phyloP scores from a whole-genome alignment of 2,888 invertebrate genomes.

The Tenthredo notha region DNA sequence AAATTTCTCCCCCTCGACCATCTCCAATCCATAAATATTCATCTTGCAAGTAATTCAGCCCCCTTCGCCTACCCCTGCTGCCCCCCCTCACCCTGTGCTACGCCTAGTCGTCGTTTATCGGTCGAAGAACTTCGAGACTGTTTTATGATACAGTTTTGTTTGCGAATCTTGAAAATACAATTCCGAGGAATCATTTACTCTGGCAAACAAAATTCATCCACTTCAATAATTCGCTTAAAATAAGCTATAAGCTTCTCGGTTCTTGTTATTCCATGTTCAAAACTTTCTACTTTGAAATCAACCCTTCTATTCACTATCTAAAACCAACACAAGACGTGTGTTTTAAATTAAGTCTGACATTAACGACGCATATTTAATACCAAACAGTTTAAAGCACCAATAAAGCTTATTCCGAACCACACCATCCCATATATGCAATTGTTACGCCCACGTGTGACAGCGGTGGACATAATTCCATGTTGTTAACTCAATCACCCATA shows the following conservation, averaged over 20 bases:
- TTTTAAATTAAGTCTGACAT: conserved; percentile 7
- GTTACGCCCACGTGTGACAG: conserved; percentile 2
- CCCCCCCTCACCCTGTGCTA: background rate
- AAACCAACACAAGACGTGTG: background rate
- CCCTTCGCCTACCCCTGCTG: background rate
- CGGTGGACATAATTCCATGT: background rate
- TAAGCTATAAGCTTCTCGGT: conserved; percentile 25
- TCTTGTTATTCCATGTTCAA: conserved; percentile 4
- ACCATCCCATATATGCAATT: background rate
- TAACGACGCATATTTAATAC: background rate
- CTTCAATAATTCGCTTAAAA: conserved; percentile 39
- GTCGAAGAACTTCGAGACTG: conserved; percentile 28
- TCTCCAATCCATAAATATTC: conserved; percentile 53
- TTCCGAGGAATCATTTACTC: conserved; percentile 52
- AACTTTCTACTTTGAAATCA: background rate
- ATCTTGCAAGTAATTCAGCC: conserved; percentile 54
- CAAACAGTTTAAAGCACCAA: conserved; percentile 5
- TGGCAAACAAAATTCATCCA: conserved; percentile 51
- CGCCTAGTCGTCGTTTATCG: conserved; percentile 51
- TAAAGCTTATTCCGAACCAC: conserved; percentile 2
- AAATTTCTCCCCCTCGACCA: conserved; percentile 44
- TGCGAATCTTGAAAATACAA: conserved; percentile 54
- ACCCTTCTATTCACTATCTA: background rate
- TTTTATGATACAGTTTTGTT: conserved; percentile 47
- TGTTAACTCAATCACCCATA: conserved; percentile 11